phyloP scores from a whole-genome alignment of 2,113 vertebrate genomes.

The Spea multiplicata region DNA sequence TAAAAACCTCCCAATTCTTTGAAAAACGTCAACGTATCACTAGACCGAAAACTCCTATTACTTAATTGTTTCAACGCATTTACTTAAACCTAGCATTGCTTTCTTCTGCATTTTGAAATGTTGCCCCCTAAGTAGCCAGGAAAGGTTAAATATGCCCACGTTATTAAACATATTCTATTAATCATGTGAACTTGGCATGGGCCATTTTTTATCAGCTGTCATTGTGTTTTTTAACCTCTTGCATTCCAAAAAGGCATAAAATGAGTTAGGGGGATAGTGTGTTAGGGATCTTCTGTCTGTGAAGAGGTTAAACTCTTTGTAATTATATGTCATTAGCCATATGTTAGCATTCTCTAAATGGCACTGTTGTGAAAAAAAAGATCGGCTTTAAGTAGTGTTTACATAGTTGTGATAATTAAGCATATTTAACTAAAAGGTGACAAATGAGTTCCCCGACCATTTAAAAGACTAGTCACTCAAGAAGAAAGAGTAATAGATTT shows the following conservation, averaged over 20 bases:
- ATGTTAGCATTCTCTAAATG: slow-evolving; percentile 24
- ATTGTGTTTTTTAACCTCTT: not conserved
- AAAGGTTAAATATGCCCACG: not conserved
- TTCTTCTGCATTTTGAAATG: not conserved
- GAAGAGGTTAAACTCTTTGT: slow-evolving; percentile 5
- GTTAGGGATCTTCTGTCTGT: not conserved
- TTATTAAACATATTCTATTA: not conserved
- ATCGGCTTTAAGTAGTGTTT: slow-evolving; percentile 19
- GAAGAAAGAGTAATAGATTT: slow-evolving; percentile 3
- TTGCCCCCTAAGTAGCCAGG: not conserved
- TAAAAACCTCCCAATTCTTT: too few species aligned
- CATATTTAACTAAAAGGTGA: slow-evolving; percentile 26
- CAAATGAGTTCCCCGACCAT: slow-evolving; percentile 13
- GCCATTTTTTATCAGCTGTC: not conserved
- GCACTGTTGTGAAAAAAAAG: slow-evolving; percentile 1
- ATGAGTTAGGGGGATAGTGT: not conserved
- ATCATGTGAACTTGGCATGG: not conserved
- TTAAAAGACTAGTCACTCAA: slow-evolving; percentile 17
- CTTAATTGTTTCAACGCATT: too few species aligned
- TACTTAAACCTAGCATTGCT: not conserved
- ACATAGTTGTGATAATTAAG: slow-evolving; percentile 21
- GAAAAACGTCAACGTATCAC: too few species aligned
- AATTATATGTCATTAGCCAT: slow-evolving; percentile 35
- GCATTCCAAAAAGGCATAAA: not conserved
- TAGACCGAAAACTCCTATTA: too few species aligned